Percentiles rank a stretch among this genome's conserved stretches.
Conservation (phyloP, 2,888 invertebrate genomes). For the Agrotis segetum region DNA sequence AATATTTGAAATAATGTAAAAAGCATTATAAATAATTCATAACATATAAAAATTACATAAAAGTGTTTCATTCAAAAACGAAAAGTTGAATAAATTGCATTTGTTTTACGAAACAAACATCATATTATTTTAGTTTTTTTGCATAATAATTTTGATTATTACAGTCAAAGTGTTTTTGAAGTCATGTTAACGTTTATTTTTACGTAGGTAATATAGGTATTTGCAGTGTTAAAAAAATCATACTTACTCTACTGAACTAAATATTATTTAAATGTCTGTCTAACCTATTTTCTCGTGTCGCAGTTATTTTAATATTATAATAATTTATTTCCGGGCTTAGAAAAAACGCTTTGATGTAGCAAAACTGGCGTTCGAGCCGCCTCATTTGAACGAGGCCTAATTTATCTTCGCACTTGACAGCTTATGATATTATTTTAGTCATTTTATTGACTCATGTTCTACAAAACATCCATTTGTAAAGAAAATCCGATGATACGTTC, state of each 20-base stretch:
- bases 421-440: conserved; percentile 51
- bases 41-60: conserved; percentile 8
- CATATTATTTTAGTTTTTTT: conserved; percentile 9
- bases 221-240: conserved; percentile 27
- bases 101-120: conserved; percentile 17
- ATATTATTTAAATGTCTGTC: conserved; percentile 30
- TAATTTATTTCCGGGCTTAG: conserved; percentile 67
- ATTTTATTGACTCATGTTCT: conserved; percentile 54
- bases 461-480: conserved; percentile 57
- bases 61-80: conserved; percentile 28
- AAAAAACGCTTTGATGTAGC: conserved; percentile 64
- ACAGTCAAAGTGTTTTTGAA: not conserved
- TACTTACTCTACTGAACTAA: conserved; percentile 26
- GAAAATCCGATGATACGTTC: conserved; percentile 22
- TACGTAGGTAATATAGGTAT: not conserved
- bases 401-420: conserved; percentile 64
- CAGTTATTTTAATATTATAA: conserved; percentile 66
- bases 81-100: conserved; percentile 31
- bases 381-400: conserved; percentile 60
- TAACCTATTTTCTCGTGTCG: conserved; percentile 56
- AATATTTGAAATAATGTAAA: conserved; percentile 47
- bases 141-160: not conserved
- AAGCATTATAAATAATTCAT: conserved; percentile 23
- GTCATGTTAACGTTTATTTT: not conserved
- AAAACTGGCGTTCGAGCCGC: conserved; percentile 55